These are phyloP conservation scores for Ictalurus punctatus DNA, from an alignment of 2,113 vertebrate species.

Conservation along the genomic window DNA sequence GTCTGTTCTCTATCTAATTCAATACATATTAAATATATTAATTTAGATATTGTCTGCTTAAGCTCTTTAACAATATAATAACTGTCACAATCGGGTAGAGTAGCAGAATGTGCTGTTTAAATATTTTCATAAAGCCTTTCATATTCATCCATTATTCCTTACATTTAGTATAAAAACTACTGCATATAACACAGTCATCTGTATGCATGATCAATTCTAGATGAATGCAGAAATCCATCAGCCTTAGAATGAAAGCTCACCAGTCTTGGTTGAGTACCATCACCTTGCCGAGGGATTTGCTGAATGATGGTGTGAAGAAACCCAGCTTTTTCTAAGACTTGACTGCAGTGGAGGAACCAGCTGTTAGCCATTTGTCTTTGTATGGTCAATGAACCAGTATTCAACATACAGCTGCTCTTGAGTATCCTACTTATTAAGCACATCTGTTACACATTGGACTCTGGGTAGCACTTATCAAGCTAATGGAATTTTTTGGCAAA, in stretches of 20 bases:
- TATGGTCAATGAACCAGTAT: slow-evolving; percentile 72
- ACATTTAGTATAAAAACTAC: background rate
- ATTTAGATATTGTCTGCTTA: background rate
- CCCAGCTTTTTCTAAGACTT: slow-evolving; percentile 63
- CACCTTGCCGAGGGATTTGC: slow-evolving; percentile 32
- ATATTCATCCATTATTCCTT: background rate
- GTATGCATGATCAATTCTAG: slow-evolving; percentile 27
- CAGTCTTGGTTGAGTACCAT: slow-evolving; percentile 31
- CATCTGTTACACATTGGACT: slow-evolving; percentile 63
- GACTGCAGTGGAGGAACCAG: slow-evolving; percentile 76
- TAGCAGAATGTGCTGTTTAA: background rate
- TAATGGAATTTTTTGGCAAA: slow-evolving; percentile 30
- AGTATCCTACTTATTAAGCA: slow-evolving; percentile 69
- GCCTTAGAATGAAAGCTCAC: slow-evolving; percentile 11
- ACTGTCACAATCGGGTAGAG: background rate
- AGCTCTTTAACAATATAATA: background rate
- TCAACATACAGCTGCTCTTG: slow-evolving; percentile 74
- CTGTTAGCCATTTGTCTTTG: slow-evolving; percentile 84
- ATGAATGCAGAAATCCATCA: background rate
- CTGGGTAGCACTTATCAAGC: slow-evolving; percentile 41
- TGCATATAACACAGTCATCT: slow-evolving; percentile 7
- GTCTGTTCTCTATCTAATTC: background rate
- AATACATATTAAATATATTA: background rate
- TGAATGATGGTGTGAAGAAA: slow-evolving; percentile 54
- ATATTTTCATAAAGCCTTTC: slow-evolving; percentile 4